Conservation (phyloP, 2,797 vertebrate species). For the Sebastes paucispinis region DNA sequence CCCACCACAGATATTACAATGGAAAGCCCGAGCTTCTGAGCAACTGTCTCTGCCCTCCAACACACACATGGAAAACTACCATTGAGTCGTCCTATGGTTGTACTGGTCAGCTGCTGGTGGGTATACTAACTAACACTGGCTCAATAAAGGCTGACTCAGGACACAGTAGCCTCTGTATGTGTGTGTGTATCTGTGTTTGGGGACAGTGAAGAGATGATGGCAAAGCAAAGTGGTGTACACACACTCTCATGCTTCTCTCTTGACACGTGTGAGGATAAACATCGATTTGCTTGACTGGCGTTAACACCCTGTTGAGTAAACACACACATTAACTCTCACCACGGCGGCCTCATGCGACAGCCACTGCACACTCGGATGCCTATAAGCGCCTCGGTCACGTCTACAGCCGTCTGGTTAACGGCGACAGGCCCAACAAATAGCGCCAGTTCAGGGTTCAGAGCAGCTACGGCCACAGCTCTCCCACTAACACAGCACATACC, state of each 20-base stretch:
- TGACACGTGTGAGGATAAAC: constrained; percentile 75
- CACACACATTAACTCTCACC: constrained; percentile 52
- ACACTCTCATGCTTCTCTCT: constrained; percentile 50
- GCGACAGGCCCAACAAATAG: constrained; percentile 54
- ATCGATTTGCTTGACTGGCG: constrained; percentile 69
- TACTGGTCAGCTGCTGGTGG: constrained; percentile 38
- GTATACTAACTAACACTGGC: constrained; percentile 29
- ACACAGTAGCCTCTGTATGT: constrained; percentile 45
- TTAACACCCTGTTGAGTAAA: constrained; percentile 81
- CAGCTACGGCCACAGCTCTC: constrained; percentile 38
- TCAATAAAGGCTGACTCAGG: constrained; percentile 67
- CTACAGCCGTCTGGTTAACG: not conserved
- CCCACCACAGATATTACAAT: constrained; percentile 59
- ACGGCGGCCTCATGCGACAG: constrained; percentile 4
- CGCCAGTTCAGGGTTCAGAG: constrained; percentile 61
- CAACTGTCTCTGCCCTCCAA: constrained; percentile 33
- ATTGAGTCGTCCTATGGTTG: constrained; percentile 19
- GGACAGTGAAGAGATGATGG: constrained; percentile 73
- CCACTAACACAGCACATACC: constrained; percentile 40
- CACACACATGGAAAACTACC: constrained; percentile 68
- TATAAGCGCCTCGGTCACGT: not conserved
- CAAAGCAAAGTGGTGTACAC: constrained; percentile 72
- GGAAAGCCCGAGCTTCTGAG: constrained; percentile 40
- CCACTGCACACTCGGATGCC: constrained; percentile 29
- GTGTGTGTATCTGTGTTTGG: constrained; percentile 72